A percentile compares a stretch with the other conserved stretches of the same genome.
phyloP scores from a whole-genome alignment of 2,113 vertebrate genomes.

The Struthidea cinerea region DNA sequence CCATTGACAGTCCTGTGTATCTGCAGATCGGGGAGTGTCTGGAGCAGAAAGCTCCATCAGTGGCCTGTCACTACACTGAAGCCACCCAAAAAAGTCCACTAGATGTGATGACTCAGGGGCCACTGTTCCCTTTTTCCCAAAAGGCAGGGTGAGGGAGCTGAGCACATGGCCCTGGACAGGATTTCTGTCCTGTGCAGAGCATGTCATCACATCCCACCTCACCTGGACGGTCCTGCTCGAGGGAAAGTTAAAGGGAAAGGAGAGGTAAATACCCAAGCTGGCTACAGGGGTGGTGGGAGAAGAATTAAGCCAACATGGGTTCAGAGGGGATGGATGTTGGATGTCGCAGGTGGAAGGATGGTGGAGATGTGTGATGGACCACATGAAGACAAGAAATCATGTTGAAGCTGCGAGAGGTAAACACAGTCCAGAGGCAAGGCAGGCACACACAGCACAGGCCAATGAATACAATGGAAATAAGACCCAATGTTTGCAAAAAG shows the following conservation, averaged over 20 bases:
- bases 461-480: background rate
- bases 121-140: background rate
- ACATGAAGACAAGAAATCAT: background rate
- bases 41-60: background rate
- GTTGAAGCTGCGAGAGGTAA: background rate
- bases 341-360: background rate
- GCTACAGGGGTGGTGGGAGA: background rate
- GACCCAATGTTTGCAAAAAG: background rate
- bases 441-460: background rate
- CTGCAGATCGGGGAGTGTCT: rapidly evolving
- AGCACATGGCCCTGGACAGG: background rate
- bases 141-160: background rate
- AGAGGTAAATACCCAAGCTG: background rate
- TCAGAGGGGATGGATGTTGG: background rate
- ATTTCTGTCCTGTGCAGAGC: background rate
- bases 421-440: background rate
- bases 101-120: background rate
- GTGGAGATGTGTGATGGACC: background rate
- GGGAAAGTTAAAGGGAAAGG: background rate
- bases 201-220: background rate
- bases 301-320: background rate
- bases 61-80: background rate
- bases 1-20: background rate
- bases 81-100: background rate
- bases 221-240: background rate